A percentile compares a stretch with the other conserved stretches of the same genome.
These are phyloP conservation scores for Hystrix brachyura DNA, from an alignment of 2,113 vertebrate species.

Conservation along the genomic window DNA sequence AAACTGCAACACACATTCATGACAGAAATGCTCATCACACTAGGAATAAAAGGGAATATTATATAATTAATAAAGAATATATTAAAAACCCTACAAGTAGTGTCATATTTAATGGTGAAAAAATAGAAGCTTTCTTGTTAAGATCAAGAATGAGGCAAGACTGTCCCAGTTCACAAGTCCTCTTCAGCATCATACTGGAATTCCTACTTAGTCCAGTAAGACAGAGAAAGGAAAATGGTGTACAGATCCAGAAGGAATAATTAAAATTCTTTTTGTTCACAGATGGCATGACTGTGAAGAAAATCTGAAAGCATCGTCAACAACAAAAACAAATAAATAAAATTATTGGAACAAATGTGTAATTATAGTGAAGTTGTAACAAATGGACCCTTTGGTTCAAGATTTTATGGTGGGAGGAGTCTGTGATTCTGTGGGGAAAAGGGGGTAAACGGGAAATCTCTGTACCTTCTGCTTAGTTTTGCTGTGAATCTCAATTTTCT, in stretches of 20 bases:
- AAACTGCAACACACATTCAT: neutral
- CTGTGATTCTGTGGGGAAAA: neutral
- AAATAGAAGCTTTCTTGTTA: neutral
- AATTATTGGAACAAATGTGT: neutral
- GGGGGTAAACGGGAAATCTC: rapidly evolving
- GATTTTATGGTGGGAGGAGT: neutral
- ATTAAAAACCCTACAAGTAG: neutral
- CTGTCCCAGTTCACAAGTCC: neutral
- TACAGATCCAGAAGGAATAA: neutral
- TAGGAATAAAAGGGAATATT: neutral
- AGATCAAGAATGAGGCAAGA: neutral
- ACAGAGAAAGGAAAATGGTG: neutral
- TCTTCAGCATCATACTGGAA: neutral
- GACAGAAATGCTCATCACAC: neutral
- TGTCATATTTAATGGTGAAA: neutral
- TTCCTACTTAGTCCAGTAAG: neutral
- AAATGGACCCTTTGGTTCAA: neutral
- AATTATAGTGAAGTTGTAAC: neutral
- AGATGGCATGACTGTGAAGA: neutral
- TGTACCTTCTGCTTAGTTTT: neutral
- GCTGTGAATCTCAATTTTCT: neutral
- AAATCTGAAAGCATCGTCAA: neutral
- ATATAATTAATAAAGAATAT: neutral
- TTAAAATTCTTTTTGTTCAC: neutral
- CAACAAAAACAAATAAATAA: neutral